Evolutionary conservation across 1,140 invertebrate genomes (phyloP).

Genomic region (Drosophila santomea): DNA sequence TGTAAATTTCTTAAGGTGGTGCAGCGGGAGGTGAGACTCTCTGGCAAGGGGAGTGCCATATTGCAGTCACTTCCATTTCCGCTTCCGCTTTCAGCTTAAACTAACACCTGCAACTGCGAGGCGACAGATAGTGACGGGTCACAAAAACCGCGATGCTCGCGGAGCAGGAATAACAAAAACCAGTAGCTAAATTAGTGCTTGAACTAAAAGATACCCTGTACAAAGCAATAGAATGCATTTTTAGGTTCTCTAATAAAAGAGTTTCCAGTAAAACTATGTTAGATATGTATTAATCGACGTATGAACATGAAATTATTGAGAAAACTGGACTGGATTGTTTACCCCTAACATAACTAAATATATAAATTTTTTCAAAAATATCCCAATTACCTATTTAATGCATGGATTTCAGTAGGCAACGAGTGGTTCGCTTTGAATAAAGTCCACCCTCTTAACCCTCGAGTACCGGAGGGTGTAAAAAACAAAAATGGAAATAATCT

Average conservation of each 20-base stretch:
- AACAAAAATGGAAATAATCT: constrained; percentile 55
- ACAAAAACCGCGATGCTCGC: constrained; percentile 58
- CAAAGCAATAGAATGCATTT: background rate
- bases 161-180: constrained; percentile 37
- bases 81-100: constrained; percentile 27
- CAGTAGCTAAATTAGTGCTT: background rate
- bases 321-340: too few species aligned
- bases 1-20: constrained; percentile 61
- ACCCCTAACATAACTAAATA: too few species aligned
- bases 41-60: constrained; percentile 33
- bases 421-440: background rate
- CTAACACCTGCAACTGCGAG: constrained; percentile 55
- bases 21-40: background rate
- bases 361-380: too few species aligned
- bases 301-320: too few species aligned
- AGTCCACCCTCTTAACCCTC: background rate
- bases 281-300: too few species aligned
- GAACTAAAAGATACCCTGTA: constrained; percentile 4
- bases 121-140: constrained; percentile 36
- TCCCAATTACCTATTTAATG: background rate
- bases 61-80: constrained; percentile 51
- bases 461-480: background rate
- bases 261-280: background rate
- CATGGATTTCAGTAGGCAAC: background rate
- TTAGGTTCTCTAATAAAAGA: too few species aligned